phyloP scores from a whole-genome alignment of 2,797 vertebrate species.

The Chiroxiphia lanceolata region DNA sequence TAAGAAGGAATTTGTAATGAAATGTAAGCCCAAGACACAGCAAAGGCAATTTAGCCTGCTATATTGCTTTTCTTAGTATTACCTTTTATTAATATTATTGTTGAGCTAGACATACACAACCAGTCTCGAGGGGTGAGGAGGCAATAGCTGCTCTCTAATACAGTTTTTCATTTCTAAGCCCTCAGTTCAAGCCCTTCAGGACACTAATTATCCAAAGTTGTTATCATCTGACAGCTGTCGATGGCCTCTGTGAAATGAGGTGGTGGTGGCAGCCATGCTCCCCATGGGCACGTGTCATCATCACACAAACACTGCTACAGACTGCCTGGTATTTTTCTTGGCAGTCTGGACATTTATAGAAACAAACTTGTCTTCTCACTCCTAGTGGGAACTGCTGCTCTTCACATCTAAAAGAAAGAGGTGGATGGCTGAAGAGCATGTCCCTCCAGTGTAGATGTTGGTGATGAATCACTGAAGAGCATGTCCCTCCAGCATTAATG shows the following conservation, averaged over 20 bases:
- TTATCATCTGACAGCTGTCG: conserved; percentile 33
- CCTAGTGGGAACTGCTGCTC: neutral
- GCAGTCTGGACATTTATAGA: neutral
- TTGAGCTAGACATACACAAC: neutral
- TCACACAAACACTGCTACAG: neutral
- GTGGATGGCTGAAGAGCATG: accelerated
- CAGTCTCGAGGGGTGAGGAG: neutral
- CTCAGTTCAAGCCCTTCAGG: conserved; percentile 42
- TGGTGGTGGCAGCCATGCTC: neutral
- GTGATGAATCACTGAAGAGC: neutral
- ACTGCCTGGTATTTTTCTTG: conserved; percentile 6
- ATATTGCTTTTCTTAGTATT: conserved; percentile 43
- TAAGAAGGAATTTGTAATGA: conserved; percentile 24
- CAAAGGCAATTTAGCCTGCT: conserved; percentile 31
- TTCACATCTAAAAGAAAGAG: neutral
- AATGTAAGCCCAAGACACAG: conserved; percentile 4
- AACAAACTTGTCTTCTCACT: neutral
- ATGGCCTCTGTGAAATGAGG: neutral
- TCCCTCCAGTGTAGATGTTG: neutral
- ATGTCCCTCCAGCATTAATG: accelerated
- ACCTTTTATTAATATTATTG: conserved; percentile 17
- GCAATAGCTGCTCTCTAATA: conserved; percentile 22
- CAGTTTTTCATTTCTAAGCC: conserved; percentile 38
- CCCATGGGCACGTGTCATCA: neutral
- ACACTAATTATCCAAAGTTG: conserved; percentile 53